phyloP scores from a whole-genome alignment of 37 sponge, comb jelly and placozoan species.

The Haliclona indistincta region DNA sequence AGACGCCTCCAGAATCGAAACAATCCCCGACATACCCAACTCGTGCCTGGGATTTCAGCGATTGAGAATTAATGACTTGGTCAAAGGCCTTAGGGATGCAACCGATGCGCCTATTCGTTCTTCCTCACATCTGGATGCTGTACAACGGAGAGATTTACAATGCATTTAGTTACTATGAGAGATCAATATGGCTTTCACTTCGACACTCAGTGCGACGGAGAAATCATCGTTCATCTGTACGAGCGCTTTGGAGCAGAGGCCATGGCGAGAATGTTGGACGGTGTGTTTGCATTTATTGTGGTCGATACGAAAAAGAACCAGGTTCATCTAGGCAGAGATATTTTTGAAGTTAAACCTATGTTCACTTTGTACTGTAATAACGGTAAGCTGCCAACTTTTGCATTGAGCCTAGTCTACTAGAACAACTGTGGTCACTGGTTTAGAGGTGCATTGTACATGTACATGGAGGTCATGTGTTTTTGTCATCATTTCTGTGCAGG shows the following conservation, averaged over 20 bases:
- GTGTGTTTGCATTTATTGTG: slow-evolving; percentile 57
- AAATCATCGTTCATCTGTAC: slow-evolving; percentile 40
- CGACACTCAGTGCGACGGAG: slow-evolving; percentile 36
- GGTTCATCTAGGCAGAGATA: slow-evolving; percentile 48
- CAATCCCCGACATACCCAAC: slow-evolving; percentile 9
- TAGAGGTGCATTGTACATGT: no score
- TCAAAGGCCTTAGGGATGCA: slow-evolving; percentile 49
- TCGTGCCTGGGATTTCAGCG: slow-evolving; percentile 47
- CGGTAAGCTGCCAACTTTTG: no score
- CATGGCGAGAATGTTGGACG: slow-evolving; percentile 48
- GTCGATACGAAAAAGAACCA: slow-evolving; percentile 32
- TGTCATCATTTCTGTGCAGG: no score
- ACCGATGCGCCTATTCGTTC: slow-evolving; percentile 20
- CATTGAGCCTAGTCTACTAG: no score
- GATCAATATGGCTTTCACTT: neutral
- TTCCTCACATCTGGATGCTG: slow-evolving; percentile 34
- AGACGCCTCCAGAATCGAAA: slow-evolving; percentile 35
- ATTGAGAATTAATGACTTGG: slow-evolving; percentile 23
- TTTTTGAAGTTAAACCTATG: slow-evolving; percentile 56
- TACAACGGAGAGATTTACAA: slow-evolving; percentile 80
- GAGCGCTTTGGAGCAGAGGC: slow-evolving; percentile 24
- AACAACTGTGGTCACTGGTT: no score
- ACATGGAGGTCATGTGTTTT: no score
- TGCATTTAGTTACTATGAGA: neutral
- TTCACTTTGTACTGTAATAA: slow-evolving; percentile 22